Evolutionary conservation across 2,888 invertebrate genomes (phyloP).

Genomic region (Pachydiplax longipennis): DNA sequence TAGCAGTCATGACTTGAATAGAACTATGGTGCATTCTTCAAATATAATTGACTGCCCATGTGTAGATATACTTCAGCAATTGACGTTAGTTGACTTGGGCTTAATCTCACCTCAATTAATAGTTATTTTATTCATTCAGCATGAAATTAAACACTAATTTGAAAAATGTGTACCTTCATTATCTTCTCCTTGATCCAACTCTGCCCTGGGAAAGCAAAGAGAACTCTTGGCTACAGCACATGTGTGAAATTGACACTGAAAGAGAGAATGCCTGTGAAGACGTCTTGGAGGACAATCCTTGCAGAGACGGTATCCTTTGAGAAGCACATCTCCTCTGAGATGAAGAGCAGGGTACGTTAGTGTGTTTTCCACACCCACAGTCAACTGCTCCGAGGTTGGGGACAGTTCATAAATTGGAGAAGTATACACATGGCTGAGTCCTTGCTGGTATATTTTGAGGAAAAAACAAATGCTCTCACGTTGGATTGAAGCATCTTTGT

Average conservation of each 20-base stretch:
- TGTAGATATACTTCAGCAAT: no score
- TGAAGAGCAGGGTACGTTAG: no score
- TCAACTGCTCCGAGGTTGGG: slow-evolving; percentile 71
- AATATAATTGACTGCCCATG: no score
- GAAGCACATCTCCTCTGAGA: slow-evolving; percentile 86
- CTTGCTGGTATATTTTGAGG: slow-evolving; percentile 64
- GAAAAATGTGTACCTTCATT: slow-evolving; percentile 84
- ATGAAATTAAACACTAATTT: no score
- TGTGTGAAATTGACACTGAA: slow-evolving; percentile 92
- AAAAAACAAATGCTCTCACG: slow-evolving; percentile 12
- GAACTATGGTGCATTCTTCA: no score
- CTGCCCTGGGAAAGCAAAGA: slow-evolving; percentile 83
- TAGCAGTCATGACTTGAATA: no score
- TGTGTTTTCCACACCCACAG: slow-evolving; percentile 73
- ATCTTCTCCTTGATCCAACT: slow-evolving; percentile 74
- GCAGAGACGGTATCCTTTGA: slow-evolving; percentile 85
- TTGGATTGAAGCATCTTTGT: slow-evolving; percentile 58
- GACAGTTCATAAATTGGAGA: slow-evolving; percentile 77
- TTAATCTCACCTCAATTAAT: no score
- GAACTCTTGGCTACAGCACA: slow-evolving; percentile 88
- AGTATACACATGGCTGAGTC: slow-evolving; percentile 83
- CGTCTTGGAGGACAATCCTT: slow-evolving; percentile 3
- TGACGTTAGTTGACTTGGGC: no score
- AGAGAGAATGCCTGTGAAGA: slow-evolving; percentile 62
- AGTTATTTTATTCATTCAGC: no score